Percentiles rank a stretch among this genome's conserved stretches.
phyloP scores from a whole-genome alignment of 2,113 vertebrate genomes.

The Trochalopteron elliotii region DNA sequence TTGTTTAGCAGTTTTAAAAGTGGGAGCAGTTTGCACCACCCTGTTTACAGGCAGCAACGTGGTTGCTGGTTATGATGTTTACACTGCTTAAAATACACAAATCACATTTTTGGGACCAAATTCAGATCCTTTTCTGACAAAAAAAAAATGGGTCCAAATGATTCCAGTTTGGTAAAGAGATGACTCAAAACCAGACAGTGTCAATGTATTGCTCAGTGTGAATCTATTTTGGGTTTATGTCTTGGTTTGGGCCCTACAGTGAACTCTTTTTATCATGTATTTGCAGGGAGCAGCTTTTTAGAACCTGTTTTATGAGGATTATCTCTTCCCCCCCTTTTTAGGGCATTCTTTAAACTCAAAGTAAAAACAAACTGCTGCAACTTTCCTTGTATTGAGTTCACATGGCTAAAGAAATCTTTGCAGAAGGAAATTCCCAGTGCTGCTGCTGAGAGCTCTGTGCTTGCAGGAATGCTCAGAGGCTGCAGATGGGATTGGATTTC shows the following conservation, averaged over 20 bases:
- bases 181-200: neutral
- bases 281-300: neutral
- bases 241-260: neutral
- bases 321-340: neutral
- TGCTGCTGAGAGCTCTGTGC: neutral
- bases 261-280: neutral
- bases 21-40: neutral
- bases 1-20: neutral
- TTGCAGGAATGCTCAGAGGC: neutral
- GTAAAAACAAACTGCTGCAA: neutral
- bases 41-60: fast-evolving
- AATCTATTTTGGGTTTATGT: neutral
- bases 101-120: neutral
- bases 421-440: neutral
- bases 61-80: neutral
- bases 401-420: neutral
- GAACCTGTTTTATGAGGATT: neutral
- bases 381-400: neutral
- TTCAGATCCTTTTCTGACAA: neutral
- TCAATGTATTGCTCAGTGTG: neutral
- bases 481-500: neutral
- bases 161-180: neutral
- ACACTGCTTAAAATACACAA: neutral
- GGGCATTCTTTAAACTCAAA: neutral
- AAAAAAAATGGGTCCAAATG: neutral